A percentile compares a stretch with the other conserved stretches of the same genome.
Conservation (phyloP, 1,140 invertebrate genomes). For the Macrobrachium rosenbergii region DNA sequence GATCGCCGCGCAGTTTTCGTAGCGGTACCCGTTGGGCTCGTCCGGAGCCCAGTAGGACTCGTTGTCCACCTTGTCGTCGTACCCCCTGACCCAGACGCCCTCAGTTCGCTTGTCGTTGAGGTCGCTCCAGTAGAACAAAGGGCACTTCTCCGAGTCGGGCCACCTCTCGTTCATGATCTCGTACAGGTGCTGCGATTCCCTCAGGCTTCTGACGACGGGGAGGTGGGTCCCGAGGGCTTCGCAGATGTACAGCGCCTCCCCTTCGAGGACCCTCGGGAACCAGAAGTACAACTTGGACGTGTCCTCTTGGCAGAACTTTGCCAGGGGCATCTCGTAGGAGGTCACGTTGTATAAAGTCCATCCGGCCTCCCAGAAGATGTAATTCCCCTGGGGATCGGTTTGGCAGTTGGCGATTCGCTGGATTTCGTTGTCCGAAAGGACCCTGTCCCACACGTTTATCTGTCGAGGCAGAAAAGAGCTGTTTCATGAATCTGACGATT, state of each 20-base stretch:
- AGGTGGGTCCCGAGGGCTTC: constrained; percentile 29
- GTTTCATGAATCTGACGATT: too few species aligned
- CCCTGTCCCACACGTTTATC: constrained; percentile 51
- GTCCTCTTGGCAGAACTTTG: constrained; percentile 26
- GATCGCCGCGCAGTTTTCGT: constrained; percentile 52
- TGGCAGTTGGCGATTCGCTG: constrained; percentile 32
- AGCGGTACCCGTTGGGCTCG: constrained; percentile 53
- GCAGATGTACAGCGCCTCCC: constrained; percentile 38
- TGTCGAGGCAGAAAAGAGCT: not conserved
- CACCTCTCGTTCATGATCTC: constrained; percentile 21
- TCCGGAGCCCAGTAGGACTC: constrained; percentile 34
- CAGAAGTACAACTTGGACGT: constrained; percentile 24
- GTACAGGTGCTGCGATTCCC: constrained; percentile 28
- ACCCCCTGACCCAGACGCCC: constrained; percentile 35
- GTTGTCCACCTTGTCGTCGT: constrained; percentile 10
- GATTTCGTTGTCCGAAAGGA: constrained; percentile 6
- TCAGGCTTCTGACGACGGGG: constrained; percentile 9
- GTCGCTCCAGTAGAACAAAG: constrained; percentile 34
- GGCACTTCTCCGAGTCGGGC: constrained; percentile 15
- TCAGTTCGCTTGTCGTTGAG: constrained; percentile 51
- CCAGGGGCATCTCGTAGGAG: constrained; percentile 19
- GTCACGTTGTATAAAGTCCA: constrained; percentile 40
- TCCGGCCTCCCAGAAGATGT: constrained; percentile 42
- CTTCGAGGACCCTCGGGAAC: not conserved
- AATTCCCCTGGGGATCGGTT: constrained; percentile 44